Evolutionary conservation across 2,888 invertebrate species (phyloP).

Genomic region (Melikaiella ostensackeni): DNA sequence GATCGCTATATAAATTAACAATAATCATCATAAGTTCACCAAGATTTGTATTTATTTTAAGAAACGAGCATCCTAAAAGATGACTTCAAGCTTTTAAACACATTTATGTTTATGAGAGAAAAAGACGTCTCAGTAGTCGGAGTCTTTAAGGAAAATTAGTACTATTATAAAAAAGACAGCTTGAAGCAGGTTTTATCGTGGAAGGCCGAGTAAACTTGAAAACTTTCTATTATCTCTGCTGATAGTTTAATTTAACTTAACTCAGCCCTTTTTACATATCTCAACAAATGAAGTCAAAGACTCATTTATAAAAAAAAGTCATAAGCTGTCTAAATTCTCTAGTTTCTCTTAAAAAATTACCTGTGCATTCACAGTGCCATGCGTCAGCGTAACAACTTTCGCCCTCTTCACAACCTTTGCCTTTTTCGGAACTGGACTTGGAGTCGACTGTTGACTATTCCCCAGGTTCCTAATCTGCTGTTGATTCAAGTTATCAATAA

Average conservation of each 20-base stretch:
- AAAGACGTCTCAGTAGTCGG: background rate
- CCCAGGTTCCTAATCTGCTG: conserved; percentile 73
- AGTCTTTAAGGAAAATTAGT: background rate
- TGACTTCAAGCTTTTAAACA: no score
- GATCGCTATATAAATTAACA: background rate
- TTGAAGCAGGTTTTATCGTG: background rate
- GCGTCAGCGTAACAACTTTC: conserved; percentile 65
- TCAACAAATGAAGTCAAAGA: conserved; percentile 31
- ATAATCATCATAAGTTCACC: background rate
- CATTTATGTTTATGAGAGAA: background rate
- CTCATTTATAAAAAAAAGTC: no score
- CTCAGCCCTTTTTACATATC: no score
- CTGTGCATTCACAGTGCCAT: conserved; percentile 61
- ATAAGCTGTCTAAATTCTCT: no score
- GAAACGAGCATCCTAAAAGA: no score
- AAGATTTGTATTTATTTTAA: no score
- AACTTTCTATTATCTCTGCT: background rate
- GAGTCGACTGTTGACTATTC: conserved; percentile 50
- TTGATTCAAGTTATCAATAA: conserved; percentile 75
- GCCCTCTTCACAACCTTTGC: conserved; percentile 69
- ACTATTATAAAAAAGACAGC: background rate
- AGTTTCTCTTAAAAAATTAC: conserved; percentile 41
- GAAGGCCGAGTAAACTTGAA: background rate
- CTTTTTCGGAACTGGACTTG: conserved; percentile 65
- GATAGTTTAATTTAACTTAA: no score